A percentile compares a stretch with the other conserved stretches of the same genome.
phyloP scores from a whole-genome alignment of 2,113 vertebrate genomes.

The Salvator merianae region DNA sequence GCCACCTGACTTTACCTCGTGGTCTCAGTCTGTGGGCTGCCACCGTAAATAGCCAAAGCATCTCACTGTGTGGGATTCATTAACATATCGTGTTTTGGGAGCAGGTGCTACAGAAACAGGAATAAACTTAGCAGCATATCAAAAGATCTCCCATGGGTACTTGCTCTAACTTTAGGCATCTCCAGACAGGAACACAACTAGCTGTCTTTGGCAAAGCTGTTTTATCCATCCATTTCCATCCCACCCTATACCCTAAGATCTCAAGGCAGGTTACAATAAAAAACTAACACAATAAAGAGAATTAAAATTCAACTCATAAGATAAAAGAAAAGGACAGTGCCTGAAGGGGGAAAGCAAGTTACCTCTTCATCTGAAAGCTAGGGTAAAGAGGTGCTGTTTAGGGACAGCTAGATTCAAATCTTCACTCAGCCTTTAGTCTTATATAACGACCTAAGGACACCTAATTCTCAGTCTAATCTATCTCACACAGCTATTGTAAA shows the following conservation, averaged over 20 bases:
- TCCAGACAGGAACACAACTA: not conserved
- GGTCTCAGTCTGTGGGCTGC: too few species aligned
- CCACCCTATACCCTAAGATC: too few species aligned
- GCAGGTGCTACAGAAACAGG: not conserved
- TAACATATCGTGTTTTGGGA: not conserved
- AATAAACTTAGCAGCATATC: not conserved
- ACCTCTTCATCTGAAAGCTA: too few species aligned
- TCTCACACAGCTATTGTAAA: not conserved
- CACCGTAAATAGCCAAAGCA: not conserved
- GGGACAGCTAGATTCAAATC: not conserved
- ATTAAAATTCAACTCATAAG: too few species aligned
- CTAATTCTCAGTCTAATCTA: not conserved
- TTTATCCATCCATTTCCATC: too few species aligned
- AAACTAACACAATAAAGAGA: too few species aligned
- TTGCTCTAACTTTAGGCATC: not conserved
- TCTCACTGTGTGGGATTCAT: not conserved
- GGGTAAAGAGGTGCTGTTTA: too few species aligned
- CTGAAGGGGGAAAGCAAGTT: too few species aligned
- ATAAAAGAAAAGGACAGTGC: too few species aligned
- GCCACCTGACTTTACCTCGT: too few species aligned
- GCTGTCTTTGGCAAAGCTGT: not conserved
- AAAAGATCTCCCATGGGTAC: not conserved
- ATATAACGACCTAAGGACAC: not conserved
- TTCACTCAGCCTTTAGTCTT: not conserved
- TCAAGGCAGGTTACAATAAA: too few species aligned